These are phyloP conservation scores for Phrynocephalus guinanensis DNA, from an alignment of 2,797 vertebrate species.

Conservation along the genomic window DNA sequence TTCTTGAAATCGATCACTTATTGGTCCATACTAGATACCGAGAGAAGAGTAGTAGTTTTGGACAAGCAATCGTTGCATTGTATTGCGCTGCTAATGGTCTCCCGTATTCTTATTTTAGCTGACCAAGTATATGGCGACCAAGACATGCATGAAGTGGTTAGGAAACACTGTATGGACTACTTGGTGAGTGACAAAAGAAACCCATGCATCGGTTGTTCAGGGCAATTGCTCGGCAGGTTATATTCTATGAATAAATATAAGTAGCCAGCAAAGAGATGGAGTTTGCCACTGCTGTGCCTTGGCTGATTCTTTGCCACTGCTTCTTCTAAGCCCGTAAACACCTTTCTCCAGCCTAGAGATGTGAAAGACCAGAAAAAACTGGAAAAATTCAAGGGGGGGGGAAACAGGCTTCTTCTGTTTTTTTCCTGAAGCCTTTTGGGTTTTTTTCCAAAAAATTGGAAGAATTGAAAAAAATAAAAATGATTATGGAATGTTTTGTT, in stretches of 20 bases:
- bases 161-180: conserved; percentile 97
- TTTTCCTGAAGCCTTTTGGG: no score
- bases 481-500: no score
- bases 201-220: not conserved
- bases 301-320: not conserved
- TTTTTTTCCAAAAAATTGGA: no score
- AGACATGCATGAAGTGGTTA: conserved; percentile 95
- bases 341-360: not conserved
- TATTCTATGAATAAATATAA: not conserved
- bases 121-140: conserved; percentile 95
- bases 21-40: not conserved
- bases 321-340: not conserved
- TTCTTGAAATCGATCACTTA: not conserved
- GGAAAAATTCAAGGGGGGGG: no score
- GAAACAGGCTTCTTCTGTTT: no score
- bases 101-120: conserved; percentile 76
- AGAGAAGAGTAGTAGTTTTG: not conserved
- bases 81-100: not conserved
- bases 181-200: conserved; percentile 81
- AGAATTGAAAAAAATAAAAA: no score
- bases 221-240: not conserved
- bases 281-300: not conserved
- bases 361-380: no score
- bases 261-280: not conserved
- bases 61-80: not conserved